These are phyloP conservation scores for Odontocerum albicorne DNA, from an alignment of 2,888 invertebrate species.

Conservation along the genomic window DNA sequence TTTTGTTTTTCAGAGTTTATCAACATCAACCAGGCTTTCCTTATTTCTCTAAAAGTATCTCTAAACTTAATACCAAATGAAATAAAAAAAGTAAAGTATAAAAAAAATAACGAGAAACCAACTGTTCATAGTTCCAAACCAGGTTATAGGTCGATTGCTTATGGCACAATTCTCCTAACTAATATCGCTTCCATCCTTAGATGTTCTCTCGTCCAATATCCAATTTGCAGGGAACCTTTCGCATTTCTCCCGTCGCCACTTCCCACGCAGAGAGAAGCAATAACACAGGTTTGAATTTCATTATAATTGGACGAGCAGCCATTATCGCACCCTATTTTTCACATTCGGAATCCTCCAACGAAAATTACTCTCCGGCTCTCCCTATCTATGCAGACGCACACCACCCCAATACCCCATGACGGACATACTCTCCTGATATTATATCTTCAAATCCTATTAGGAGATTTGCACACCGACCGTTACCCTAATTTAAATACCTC, in stretches of 20 bases:
- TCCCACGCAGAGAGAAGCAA: conserved; percentile 15
- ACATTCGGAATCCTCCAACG: conserved; percentile 31
- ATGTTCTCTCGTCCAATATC: conserved; percentile 11
- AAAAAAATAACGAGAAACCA: no score
- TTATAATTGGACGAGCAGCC: conserved; percentile 36
- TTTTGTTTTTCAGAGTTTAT: no score
- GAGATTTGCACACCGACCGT: conserved; percentile 38
- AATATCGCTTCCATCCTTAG: no score
- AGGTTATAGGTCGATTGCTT: no score
- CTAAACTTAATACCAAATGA: no score
- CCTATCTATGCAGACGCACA: conserved; percentile 21
- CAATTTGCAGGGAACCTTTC: conserved; percentile 22
- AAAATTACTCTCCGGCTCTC: conserved; percentile 29
- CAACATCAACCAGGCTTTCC: no score
- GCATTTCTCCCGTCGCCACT: conserved; percentile 3
- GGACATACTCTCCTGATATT: conserved; percentile 34
- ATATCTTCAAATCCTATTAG: conserved; percentile 37
- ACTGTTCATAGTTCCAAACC: no score
- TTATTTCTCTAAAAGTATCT: no score
- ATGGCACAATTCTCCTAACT: no score
- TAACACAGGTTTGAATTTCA: conserved; percentile 36
- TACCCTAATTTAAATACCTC: conserved; percentile 37
- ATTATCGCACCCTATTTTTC: conserved; percentile 37
- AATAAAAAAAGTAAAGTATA: no score
- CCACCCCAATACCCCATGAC: conserved; percentile 26